A percentile compares a stretch with the other conserved stretches of the same genome.
These are phyloP conservation scores for Anisognathus igniventris DNA, from an alignment of 2,797 vertebrate species.

Conservation along the genomic window DNA sequence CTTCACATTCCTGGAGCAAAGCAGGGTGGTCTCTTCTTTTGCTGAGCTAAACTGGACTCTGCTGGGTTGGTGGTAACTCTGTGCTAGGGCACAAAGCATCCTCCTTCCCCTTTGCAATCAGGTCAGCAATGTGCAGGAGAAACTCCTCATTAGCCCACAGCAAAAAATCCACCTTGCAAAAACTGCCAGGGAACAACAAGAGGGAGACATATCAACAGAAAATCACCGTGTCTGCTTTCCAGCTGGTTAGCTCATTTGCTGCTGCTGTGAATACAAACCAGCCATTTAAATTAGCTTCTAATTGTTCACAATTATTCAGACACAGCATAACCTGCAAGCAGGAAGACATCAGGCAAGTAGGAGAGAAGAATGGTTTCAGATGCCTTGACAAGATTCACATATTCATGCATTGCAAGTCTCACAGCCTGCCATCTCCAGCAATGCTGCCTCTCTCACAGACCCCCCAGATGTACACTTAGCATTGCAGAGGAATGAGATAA, in stretches of 20 bases:
- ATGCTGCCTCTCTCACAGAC: neutral
- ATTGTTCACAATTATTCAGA: conserved; percentile 53
- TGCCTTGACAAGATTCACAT: neutral
- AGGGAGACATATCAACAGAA: conserved; percentile 20
- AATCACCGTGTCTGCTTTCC: conserved; percentile 34
- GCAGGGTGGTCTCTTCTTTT: neutral
- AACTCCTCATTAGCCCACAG: neutral
- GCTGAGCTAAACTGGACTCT: neutral
- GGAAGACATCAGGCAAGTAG: neutral
- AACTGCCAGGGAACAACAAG: neutral
- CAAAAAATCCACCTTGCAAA: conserved; percentile 23
- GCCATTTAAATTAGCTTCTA: conserved; percentile 50
- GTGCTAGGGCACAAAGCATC: neutral
- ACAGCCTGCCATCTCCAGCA: neutral
- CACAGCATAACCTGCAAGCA: conserved; percentile 31
- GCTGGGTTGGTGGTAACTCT: neutral
- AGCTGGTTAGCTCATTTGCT: conserved; percentile 43
- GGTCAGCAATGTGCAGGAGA: neutral
- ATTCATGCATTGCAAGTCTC: neutral
- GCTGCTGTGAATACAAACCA: conserved; percentile 56
- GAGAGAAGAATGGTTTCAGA: neutral
- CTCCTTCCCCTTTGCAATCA: neutral
- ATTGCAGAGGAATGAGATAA: neutral
- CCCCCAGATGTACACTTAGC: neutral
- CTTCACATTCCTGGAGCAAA: neutral